A percentile compares a stretch with the other conserved stretches of the same genome.
Evolutionary conservation across 1,140 invertebrate genomes (phyloP).

Genomic region (Lerema accius): DNA sequence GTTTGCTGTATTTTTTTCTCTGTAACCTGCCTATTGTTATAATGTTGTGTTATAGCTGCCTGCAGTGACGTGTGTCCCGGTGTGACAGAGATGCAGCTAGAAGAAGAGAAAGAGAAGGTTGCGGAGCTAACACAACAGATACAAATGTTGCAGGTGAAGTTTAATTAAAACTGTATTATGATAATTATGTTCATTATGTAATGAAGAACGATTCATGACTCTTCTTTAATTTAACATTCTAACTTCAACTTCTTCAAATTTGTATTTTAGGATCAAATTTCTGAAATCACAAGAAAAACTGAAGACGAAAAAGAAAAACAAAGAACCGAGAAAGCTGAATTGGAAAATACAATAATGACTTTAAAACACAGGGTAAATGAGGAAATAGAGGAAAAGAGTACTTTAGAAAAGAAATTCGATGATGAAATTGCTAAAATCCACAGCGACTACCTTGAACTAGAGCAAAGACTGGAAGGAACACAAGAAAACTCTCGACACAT

Average conservation of each 20-base stretch:
- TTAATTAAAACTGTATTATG: no score
- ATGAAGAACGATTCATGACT: not conserved
- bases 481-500: conserved; percentile 52
- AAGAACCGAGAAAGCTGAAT: conserved; percentile 46
- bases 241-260: not conserved
- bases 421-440: conserved; percentile 61
- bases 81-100: conserved; percentile 45
- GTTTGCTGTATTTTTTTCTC: no score
- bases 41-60: conserved; percentile 52
- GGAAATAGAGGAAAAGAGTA: conserved; percentile 64
- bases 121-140: conserved; percentile 60
- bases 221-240: not conserved
- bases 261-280: conserved; percentile 53
- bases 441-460: conserved; percentile 65
- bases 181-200: conserved; percentile 16
- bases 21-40: no score
- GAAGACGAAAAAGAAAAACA: conserved; percentile 48
- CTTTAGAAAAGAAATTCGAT: conserved; percentile 49
- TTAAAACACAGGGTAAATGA: conserved; percentile 68
- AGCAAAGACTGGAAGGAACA: conserved; percentile 58
- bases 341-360: conserved; percentile 56
- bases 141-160: conserved; percentile 62
- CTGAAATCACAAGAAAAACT: conserved; percentile 47
- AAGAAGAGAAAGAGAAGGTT: conserved; percentile 68
- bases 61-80: conserved; percentile 69